A percentile compares a stretch with the other conserved stretches of the same genome.
phyloP scores from a whole-genome alignment of 2,113 vertebrate species.

The Podarcis raffonei region DNA sequence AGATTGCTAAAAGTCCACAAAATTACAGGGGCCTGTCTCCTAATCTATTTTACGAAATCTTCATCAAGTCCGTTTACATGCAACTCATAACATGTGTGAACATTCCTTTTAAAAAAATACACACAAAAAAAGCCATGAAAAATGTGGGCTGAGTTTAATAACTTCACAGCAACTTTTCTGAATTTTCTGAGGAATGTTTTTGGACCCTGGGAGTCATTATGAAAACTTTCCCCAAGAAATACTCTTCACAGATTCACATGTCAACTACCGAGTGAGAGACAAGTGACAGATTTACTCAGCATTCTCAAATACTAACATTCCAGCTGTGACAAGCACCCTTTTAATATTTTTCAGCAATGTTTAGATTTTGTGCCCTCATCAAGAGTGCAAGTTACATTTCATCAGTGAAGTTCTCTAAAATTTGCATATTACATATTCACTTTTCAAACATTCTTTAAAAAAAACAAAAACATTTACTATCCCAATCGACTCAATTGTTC shows the following conservation, averaged over 20 bases:
- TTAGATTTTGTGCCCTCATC: background rate
- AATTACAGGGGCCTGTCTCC: background rate
- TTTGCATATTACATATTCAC: background rate
- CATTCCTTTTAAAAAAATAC: background rate
- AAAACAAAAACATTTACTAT: background rate
- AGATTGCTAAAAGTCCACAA: too few relatives aligned
- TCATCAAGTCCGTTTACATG: background rate
- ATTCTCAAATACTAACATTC: background rate
- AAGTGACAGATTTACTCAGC: background rate
- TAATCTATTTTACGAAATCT: background rate
- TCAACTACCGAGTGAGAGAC: too few relatives aligned
- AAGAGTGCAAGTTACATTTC: background rate
- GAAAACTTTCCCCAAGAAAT: background rate
- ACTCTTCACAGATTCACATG: background rate
- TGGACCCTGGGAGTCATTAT: background rate
- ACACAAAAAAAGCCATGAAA: background rate
- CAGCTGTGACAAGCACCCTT: background rate
- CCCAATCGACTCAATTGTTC: background rate
- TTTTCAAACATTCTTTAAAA: background rate
- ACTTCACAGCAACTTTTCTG: background rate
- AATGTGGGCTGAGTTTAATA: background rate
- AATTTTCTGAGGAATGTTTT: background rate
- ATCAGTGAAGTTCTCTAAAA: background rate
- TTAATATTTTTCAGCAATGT: background rate
- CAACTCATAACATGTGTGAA: background rate